Evolutionary conservation across 1,140 invertebrate species (phyloP), one percentile per base, ranked within the genome.

Genomic region (Ooceraea biroi): DNA sequence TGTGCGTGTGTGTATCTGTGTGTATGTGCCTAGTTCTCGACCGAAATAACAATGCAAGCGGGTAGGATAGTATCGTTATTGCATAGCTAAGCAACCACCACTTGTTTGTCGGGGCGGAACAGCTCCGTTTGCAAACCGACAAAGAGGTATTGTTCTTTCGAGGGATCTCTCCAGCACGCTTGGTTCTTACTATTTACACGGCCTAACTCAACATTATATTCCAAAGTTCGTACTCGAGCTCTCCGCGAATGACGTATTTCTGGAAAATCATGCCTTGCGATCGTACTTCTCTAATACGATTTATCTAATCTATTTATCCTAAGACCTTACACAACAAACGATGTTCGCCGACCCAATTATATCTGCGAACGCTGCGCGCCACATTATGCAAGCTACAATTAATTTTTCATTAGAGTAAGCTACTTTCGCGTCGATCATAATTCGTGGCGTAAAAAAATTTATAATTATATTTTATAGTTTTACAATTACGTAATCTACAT

Each of bases 131-230:
- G 68, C 84, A 85, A 90, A 80, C 84, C 83, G 78, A 90, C 92
- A 90, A 92, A 93, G 89, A 90, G 85, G 87, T 82, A 91, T 91
- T 91, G 91, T 91, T 91, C 89, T 73, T 73, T 58, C 50, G 52
- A 63, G 83, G 86, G 82, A 90, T 90, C 86, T 86, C 85, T 90
- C 85, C 84, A 88, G 82, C 83, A 68, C 50, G 73, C 73, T 65
- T 82, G 83, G 58, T 84, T 65, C 72, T 83, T 84, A 84, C 71
- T 90, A 90, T 91, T 91, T 91, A 89, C 90, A 88, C 82, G 87
- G 89, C 83, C 85, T 90, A 91, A 91, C 90, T 91, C 88, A 90
- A 91, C 90, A 88, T 91, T 85, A 88, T 89, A 87, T 86, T 73
- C 76, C 72, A 57, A 87, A 90, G 68, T 88, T 85, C 63, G 48